Percentiles rank a stretch among this genome's conserved stretches.
Conservation (phyloP, 1,140 invertebrate genomes). For the Drosophila nebulosa region DNA sequence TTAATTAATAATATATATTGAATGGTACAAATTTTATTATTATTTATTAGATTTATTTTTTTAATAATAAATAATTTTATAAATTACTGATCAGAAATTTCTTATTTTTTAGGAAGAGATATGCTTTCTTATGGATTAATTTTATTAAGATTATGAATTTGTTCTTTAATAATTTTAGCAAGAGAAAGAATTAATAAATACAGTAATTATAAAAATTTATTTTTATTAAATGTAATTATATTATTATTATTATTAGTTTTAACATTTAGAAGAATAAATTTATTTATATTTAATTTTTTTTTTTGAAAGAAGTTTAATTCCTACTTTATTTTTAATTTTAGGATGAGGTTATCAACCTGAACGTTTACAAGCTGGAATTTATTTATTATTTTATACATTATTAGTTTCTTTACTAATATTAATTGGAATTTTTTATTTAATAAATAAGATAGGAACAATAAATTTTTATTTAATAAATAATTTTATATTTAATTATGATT, state of each 20-base stretch:
- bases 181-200: constrained; percentile 81
- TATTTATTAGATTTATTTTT: constrained; percentile 80
- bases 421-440: constrained; percentile 82
- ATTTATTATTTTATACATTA: constrained; percentile 86
- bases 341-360: constrained; percentile 84
- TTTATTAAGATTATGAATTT: constrained; percentile 83
- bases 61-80: constrained; percentile 79
- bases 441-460: constrained; percentile 78
- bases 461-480: constrained; percentile 82
- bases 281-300: constrained; percentile 86
- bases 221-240: constrained; percentile 82
- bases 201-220: constrained; percentile 80
- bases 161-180: constrained; percentile 84
- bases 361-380: constrained; percentile 83
- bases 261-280: constrained; percentile 82
- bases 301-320: constrained; percentile 85
- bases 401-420: constrained; percentile 84
- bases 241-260: constrained; percentile 83
- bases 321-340: constrained; percentile 84
- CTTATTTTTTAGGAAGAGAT: constrained; percentile 81
- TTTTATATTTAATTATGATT: constrained; percentile 81
- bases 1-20: constrained; percentile 72
- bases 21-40: constrained; percentile 80
- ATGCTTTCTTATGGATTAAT: constrained; percentile 82
- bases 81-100: constrained; percentile 70